Conservation (phyloP, 2,888 invertebrate species). For the Cheiracanthium punctorium region DNA sequence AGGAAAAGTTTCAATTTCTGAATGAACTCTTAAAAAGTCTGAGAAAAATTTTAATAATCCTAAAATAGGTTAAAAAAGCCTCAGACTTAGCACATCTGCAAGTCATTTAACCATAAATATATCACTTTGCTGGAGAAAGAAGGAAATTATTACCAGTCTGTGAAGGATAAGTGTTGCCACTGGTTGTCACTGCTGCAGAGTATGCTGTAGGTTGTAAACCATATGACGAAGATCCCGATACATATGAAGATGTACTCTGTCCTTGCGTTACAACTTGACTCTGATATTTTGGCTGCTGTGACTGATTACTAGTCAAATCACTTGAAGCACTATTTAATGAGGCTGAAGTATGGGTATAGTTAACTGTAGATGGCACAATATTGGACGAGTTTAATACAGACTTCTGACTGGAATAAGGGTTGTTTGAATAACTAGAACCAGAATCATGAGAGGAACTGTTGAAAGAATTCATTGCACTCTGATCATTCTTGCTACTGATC, state of each 20-base stretch:
- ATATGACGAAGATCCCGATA: slow-evolving; percentile 47
- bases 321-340: slow-evolving; percentile 34
- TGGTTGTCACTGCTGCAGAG: slow-evolving; percentile 50
- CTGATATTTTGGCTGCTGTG: slow-evolving; percentile 58
- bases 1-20: no score
- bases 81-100: no score
- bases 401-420: slow-evolving; percentile 55
- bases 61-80: no score
- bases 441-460: slow-evolving; percentile 57
- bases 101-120: no score
- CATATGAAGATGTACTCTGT: slow-evolving; percentile 47
- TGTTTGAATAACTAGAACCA: slow-evolving; percentile 43
- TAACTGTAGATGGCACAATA: slow-evolving; percentile 50
- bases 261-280: slow-evolving; percentile 44
- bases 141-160: slow-evolving; percentile 66
- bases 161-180: slow-evolving; percentile 57
- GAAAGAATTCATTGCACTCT: slow-evolving; percentile 47
- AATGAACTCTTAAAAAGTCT: no score
- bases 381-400: slow-evolving; percentile 63
- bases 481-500: slow-evolving; percentile 49
- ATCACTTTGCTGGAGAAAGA: no score
- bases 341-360: slow-evolving; percentile 51
- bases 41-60: no score
- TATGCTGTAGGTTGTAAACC: slow-evolving; percentile 54
- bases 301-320: slow-evolving; percentile 30